Conservation (phyloP, 2,113 vertebrate genomes). For the Takifugu flavidus region DNA sequence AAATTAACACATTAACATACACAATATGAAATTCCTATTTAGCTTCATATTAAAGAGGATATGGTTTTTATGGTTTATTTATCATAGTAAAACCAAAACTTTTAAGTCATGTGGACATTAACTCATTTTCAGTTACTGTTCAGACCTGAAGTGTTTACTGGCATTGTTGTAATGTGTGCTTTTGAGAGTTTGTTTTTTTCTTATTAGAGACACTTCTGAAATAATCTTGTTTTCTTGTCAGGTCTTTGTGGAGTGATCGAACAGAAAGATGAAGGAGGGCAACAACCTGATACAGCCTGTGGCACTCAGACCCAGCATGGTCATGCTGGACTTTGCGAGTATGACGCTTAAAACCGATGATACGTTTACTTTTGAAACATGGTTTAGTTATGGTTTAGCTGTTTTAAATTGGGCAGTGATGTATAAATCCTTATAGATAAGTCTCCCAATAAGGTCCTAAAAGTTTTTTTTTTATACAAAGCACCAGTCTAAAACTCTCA, state of each 20-base stretch:
- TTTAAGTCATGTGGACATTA: too few relatives aligned
- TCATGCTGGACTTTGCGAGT: slow-evolving; percentile 88
- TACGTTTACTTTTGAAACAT: too few relatives aligned
- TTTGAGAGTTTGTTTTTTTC: not conserved
- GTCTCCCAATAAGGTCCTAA: too few relatives aligned
- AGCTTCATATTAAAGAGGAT: too few relatives aligned
- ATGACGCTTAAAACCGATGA: not conserved
- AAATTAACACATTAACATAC: too few relatives aligned
- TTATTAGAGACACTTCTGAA: not conserved
- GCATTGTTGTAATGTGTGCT: not conserved
- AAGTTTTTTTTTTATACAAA: too few relatives aligned
- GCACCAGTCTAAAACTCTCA: too few relatives aligned
- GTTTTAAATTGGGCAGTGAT: not conserved
- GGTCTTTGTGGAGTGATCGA: slow-evolving; percentile 87
- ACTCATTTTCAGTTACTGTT: too few relatives aligned
- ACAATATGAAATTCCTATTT: too few relatives aligned
- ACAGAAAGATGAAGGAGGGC: slow-evolving; percentile 82
- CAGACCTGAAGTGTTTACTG: not conserved
- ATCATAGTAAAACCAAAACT: too few relatives aligned
- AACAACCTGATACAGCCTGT: slow-evolving; percentile 82
- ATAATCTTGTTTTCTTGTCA: slow-evolving; percentile 34
- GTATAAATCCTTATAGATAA: too few relatives aligned
- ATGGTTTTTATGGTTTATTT: too few relatives aligned
- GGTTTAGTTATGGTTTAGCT: not conserved
- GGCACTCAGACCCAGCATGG: slow-evolving; percentile 81